phyloP scores from a whole-genome alignment of 1,140 invertebrate species.

The Potamilus streckersoni region DNA sequence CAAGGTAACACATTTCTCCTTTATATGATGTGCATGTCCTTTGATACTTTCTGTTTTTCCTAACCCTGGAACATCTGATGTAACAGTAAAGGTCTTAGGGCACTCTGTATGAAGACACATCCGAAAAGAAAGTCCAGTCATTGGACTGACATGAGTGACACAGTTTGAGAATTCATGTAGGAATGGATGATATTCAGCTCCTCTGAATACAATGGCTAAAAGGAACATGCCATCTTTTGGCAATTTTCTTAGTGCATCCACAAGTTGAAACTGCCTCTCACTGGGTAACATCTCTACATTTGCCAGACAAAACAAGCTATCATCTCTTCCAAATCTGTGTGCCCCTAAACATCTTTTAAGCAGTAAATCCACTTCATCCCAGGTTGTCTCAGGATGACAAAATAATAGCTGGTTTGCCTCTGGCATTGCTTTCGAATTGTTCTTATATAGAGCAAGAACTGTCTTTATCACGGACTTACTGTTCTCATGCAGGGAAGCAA shows the following conservation, averaged over 20 bases:
- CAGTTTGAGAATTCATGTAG: slow-evolving; percentile 10
- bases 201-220: slow-evolving; percentile 30
- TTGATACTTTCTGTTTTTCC: slow-evolving; percentile 34
- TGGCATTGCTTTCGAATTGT: slow-evolving; percentile 35
- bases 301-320: slow-evolving; percentile 31
- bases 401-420: slow-evolving; percentile 38
- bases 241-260: slow-evolving; percentile 11
- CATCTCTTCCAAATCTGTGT: neutral
- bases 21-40: neutral
- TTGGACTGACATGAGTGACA: no score
- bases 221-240: neutral
- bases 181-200: slow-evolving; percentile 24
- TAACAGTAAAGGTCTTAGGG: slow-evolving; percentile 21
- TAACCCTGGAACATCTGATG: slow-evolving; percentile 32
- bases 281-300: slow-evolving; percentile 36
- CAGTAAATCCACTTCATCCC: slow-evolving; percentile 36
- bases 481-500: slow-evolving; percentile 13
- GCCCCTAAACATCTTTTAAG: slow-evolving; percentile 24
- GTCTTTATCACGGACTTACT: slow-evolving; percentile 20
- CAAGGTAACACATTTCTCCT: slow-evolving; percentile 13
- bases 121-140: no score
- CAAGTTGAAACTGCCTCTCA: slow-evolving; percentile 32
- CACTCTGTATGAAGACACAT: neutral
- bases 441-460: slow-evolving; percentile 34
- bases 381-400: slow-evolving; percentile 27